Percentiles rank a stretch among this genome's conserved stretches.
These are phyloP conservation scores for Leucoptera coffeella DNA, from an alignment of 2,888 invertebrate genomes.

Conservation along the genomic window DNA sequence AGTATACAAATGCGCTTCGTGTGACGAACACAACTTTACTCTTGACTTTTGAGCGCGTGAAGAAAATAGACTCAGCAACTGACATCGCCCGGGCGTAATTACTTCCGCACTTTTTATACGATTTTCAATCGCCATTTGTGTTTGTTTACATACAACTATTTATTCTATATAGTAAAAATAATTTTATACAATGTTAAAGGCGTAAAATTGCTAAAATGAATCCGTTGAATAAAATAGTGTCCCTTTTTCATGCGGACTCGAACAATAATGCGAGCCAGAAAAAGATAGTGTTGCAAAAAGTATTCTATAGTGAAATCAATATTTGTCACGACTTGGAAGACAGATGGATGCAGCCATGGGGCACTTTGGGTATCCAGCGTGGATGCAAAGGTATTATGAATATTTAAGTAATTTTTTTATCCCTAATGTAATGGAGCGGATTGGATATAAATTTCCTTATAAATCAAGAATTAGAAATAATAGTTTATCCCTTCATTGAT, in stretches of 20 bases:
- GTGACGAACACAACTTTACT: too few species aligned
- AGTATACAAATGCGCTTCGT: too few species aligned
- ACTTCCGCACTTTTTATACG: not conserved
- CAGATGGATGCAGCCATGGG: slow-evolving; percentile 48
- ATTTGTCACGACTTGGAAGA: slow-evolving; percentile 32
- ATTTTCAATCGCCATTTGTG: not conserved
- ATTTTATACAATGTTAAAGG: slow-evolving; percentile 1
- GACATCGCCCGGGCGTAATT: not conserved
- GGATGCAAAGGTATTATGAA: too few species aligned
- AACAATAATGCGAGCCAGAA: slow-evolving; percentile 38
- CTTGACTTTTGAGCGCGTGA: not conserved
- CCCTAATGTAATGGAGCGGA: too few species aligned
- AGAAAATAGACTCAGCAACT: slow-evolving; percentile 3
- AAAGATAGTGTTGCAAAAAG: slow-evolving; percentile 32
- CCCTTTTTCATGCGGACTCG: slow-evolving; percentile 53
- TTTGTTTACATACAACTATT: not conserved
- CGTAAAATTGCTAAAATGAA: slow-evolving; percentile 34
- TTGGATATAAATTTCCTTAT: too few species aligned
- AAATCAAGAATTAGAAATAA: too few species aligned
- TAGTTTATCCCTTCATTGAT: too few species aligned
- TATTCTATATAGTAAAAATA: not conserved
- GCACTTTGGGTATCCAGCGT: slow-evolving; percentile 42
- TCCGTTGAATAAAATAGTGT: slow-evolving; percentile 55
- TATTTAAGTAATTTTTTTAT: too few species aligned
- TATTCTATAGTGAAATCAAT: slow-evolving; percentile 54